A percentile compares a stretch with the other conserved stretches of the same genome.
Conservation (phyloP, 2,113 vertebrate genomes). For the Chelonoidis abingdonii region DNA sequence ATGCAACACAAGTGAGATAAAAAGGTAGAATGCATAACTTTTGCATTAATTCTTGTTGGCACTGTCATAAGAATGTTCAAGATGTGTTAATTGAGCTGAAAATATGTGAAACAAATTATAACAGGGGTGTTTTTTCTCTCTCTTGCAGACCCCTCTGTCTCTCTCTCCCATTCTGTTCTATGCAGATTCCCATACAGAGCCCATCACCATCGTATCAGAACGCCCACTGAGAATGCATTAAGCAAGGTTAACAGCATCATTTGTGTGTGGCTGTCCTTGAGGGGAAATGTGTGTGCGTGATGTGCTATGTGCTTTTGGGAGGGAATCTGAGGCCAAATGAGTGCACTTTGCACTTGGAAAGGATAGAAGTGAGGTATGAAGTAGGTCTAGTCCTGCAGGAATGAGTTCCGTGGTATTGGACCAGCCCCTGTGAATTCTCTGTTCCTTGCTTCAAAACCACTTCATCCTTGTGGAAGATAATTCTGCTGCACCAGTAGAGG, state of each 20-base stretch:
- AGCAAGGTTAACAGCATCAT: rapidly evolving
- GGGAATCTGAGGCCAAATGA: not conserved
- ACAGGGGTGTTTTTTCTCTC: not conserved
- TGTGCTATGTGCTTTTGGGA: not conserved
- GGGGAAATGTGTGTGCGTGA: not conserved
- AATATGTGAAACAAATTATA: slow-evolving; percentile 56
- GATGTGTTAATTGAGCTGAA: slow-evolving; percentile 67
- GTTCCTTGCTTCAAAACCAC: not conserved
- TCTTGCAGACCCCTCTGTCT: not conserved
- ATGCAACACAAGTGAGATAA: slow-evolving; percentile 68
- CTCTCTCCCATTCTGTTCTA: not conserved
- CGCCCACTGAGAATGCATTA: rapidly evolving
- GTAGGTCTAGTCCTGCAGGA: not conserved
- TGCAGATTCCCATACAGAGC: not conserved
- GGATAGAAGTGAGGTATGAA: not conserved
- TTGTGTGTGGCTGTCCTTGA: not conserved
- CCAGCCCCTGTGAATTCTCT: not conserved
- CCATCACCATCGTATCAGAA: rapidly evolving
- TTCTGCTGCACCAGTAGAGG: not conserved
- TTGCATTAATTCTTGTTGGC: slow-evolving; percentile 64
- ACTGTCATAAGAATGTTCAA: slow-evolving; percentile 53
- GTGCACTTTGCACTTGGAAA: not conserved
- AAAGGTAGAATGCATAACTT: slow-evolving; percentile 65
- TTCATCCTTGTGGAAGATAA: not conserved
- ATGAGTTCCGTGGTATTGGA: not conserved